Base-by-base conservation (phyloP, 2,888 invertebrate species). In the Calephelis perditalis region DNA sequence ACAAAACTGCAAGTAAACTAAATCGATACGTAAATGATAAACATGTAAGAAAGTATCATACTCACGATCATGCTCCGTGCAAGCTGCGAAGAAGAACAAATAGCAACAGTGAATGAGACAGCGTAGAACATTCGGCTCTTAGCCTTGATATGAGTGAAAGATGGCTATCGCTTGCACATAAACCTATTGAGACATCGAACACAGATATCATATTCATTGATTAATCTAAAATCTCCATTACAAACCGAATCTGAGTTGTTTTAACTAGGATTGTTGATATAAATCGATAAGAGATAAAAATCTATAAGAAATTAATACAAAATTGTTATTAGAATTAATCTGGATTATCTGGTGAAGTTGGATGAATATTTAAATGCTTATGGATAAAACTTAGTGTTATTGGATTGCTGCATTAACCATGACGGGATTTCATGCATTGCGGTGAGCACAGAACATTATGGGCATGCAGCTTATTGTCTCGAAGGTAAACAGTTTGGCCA, bases 61-160 rank as follows among this genome's bases (percentile, higher is more conserved):
- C 95, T 95, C 94, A 95, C 95, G 94, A 95, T 94, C 95, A 95
- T 95, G 95, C 95, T 95, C 95, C 95, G 95, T 94, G 95, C 95
- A 95, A 95, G 95, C 95, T 94, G 93, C 92, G 78, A 82, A 84
- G 84, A 86, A 92, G 92, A 91, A 92, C 91, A 92, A 89, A 92
- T 88, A 92, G 91, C 92, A 91, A 92, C 91, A 92, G 85, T 92
- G 83, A 91, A 91, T 92, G 91, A 92, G 91, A 83, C 78, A 84
- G 83, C 81, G 87, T 74, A 76, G 76, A 71, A 76, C 69, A 68
- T 71, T 74, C 70, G 75, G 76, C 77, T 64, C 63, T 65, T 62
- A 73, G 85, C 85, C 84, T 81, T 79, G 69, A 68, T 65, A 66
- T 71, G 71, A 71, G 74, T 76, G 73, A 74, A 72, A 63, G 70